Evolutionary conservation across 2,797 vertebrate species (phyloP).

Genomic region (Coccyzus lansbergi): DNA sequence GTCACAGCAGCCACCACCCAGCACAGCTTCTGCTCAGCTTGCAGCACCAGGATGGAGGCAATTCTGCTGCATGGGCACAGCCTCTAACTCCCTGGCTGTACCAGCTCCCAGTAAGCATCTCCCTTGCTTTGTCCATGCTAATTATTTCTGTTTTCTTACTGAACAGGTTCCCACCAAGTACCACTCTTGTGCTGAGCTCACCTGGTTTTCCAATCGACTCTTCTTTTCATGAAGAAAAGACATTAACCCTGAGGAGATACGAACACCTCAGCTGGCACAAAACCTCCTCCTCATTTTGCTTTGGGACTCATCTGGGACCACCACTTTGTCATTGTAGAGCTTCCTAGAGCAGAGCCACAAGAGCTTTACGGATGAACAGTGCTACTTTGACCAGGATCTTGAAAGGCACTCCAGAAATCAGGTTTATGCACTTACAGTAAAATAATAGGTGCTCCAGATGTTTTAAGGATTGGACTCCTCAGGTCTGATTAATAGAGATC

Average conservation of each 20-base stretch:
- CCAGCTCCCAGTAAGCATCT: neutral
- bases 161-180: neutral
- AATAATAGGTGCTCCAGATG: neutral
- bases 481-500: neutral
- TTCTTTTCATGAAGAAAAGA: neutral
- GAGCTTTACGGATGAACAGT: neutral
- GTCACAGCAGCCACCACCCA: neutral
- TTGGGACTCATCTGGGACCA: neutral
- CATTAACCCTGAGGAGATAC: neutral
- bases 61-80: accelerated
- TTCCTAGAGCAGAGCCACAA: accelerated
- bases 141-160: neutral
- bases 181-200: neutral
- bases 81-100: neutral
- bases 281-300: neutral
- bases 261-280: neutral
- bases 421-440: neutral
- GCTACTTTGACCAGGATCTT: neutral
- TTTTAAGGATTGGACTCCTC: neutral
- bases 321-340: accelerated
- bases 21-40: neutral
- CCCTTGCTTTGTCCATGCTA: neutral
- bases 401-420: neutral
- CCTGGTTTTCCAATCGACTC: neutral
- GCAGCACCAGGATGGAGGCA: neutral